Evolutionary conservation across 1,140 invertebrate genomes (phyloP), one percentile per base, ranked within the genome.

Genomic region (Coelopa frigida): DNA sequence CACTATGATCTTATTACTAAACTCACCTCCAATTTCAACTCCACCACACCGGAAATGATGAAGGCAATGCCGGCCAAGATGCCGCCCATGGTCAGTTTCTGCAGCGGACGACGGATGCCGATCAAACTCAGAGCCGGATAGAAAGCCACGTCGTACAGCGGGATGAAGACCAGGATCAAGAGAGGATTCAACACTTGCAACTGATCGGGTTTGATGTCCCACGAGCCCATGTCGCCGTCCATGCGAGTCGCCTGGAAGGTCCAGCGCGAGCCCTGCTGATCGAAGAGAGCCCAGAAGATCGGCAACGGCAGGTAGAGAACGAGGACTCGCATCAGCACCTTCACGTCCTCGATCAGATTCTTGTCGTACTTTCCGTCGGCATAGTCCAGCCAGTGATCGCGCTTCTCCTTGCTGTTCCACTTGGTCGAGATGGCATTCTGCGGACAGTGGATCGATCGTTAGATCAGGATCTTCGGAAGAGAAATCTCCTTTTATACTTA

Each of bases 191-290:
- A 64, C 37, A 83, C 78, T 73, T 87, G 84, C 76, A 89, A 78
- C 69, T 89, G 86, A 70, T 89, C 87, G 0, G 87, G 83, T 56
- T 87, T 80, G n/a, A 89, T 68, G 4, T 72, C 72, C 63, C 72
- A 66, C 36, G 75, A 77, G 3, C 82, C 80, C 24, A 95, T 71
- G 35, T 82, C 71, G 8, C 94, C 90, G 61, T 92, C 75, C 89
- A 98, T 93, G 53, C 83, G 77, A 0, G 83, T 82, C 8, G 93
- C 94, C 76, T 98, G 94, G 49, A 96, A 80, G 0, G 91, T 94
- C 94, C 94, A 98, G 33, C 87, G 77, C 0, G 93, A 95, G 5
- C 91, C 93, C 78, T 84, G 84, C 67, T 85, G 83, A 62, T 85
- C 83, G 61, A 84, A 85, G 4, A 93, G 72, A 4, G 87, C 83